Conservation (phyloP, 2,888 invertebrate genomes). For the Lasiommata megera region DNA sequence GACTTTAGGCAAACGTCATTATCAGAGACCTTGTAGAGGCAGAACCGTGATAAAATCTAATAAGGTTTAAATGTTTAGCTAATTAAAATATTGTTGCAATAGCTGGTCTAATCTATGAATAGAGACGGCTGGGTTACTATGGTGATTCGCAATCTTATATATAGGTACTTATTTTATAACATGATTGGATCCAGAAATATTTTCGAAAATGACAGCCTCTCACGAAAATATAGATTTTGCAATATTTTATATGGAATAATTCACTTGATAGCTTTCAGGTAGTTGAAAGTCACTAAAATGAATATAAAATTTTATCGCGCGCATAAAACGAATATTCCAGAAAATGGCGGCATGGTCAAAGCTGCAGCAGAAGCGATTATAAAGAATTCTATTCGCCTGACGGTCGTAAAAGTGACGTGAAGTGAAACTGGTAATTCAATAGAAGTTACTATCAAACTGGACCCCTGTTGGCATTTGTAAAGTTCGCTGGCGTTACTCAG, state of each 20-base stretch:
- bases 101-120: too few relatives aligned
- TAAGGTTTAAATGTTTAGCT: too few relatives aligned
- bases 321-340: slow-evolving; percentile 1
- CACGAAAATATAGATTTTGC: neutral
- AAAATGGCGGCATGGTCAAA: neutral
- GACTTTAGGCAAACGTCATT: too few relatives aligned
- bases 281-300: neutral
- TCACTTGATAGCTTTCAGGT: neutral
- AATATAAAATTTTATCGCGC: slow-evolving; percentile 7
- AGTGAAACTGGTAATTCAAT: slow-evolving; percentile 19
- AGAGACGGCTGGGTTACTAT: too few relatives aligned
- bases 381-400: slow-evolving; percentile 17
- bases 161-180: too few relatives aligned
- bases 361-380: slow-evolving; percentile 17
- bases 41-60: neutral
- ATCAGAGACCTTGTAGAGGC: neutral
- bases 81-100: too few relatives aligned
- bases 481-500: neutral
- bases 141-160: too few relatives aligned
- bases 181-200: too few relatives aligned
- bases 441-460: slow-evolving; percentile 17
- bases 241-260: neutral
- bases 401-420: slow-evolving; percentile 19
- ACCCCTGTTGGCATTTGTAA: slow-evolving; percentile 1
- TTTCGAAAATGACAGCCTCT: neutral